phyloP scores from a whole-genome alignment of 1,140 invertebrate genomes.

The Ericerus pela region DNA sequence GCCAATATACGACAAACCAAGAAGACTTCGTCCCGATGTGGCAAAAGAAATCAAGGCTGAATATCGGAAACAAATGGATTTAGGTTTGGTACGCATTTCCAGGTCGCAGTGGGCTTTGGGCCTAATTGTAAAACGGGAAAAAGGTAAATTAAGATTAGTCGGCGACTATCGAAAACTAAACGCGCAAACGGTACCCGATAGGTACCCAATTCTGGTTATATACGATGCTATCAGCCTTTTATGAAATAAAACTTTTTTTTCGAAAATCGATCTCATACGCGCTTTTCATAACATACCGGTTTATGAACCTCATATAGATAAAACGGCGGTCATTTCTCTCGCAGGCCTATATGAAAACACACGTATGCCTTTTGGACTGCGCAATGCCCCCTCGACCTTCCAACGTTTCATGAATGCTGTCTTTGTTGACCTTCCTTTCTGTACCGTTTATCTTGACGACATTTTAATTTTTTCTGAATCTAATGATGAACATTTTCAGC shows the following conservation, averaged over 20 bases:
- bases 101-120: constrained; percentile 31
- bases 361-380: constrained; percentile 31
- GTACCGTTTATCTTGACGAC: constrained; percentile 29
- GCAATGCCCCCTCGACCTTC: constrained; percentile 32
- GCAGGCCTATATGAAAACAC: constrained; percentile 21
- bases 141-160: constrained; percentile 31
- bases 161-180: constrained; percentile 37
- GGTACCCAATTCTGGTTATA: constrained; percentile 30
- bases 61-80: too few relatives aligned
- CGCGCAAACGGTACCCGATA: constrained; percentile 28
- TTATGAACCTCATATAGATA: constrained; percentile 24
- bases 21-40: too few relatives aligned
- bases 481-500: constrained; percentile 22
- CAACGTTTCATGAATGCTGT: constrained; percentile 36
- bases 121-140: constrained; percentile 35
- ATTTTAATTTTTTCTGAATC: constrained; percentile 26
- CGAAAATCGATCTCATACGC: constrained; percentile 32
- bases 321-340: constrained; percentile 26
- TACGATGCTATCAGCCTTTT: constrained; percentile 28
- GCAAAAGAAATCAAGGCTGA: too few relatives aligned
- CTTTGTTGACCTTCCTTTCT: constrained; percentile 25
- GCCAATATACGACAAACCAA: too few relatives aligned
- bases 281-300: constrained; percentile 36
- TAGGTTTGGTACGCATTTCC: constrained; percentile 21
- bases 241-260: constrained; percentile 30